Conservation (phyloP, 2,888 invertebrate genomes). For the Mellilla xanthometata region DNA sequence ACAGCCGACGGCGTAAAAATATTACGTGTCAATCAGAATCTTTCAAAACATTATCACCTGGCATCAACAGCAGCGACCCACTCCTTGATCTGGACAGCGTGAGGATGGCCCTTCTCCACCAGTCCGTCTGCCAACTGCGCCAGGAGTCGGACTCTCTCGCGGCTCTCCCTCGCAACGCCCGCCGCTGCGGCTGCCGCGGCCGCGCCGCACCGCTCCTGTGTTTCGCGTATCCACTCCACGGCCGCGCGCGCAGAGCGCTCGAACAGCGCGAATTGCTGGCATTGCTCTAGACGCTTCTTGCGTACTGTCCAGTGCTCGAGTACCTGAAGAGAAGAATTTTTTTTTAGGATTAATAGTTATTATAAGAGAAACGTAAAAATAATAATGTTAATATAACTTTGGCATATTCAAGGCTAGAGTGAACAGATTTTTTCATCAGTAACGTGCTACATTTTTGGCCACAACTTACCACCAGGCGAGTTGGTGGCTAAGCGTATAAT, state of each 20-base stretch:
- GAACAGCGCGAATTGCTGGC: slow-evolving; percentile 97
- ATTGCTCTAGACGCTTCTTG: slow-evolving; percentile 97
- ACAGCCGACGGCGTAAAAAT: no score
- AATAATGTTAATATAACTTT: no score
- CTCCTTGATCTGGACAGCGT: slow-evolving; percentile 96
- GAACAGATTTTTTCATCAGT: no score
- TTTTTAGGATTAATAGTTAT: no score
- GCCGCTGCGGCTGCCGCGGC: slow-evolving; percentile 82
- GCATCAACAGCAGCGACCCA: slow-evolving; percentile 98
- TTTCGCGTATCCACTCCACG: slow-evolving; percentile 98
- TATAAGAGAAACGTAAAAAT: no score
- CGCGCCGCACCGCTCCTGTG: slow-evolving; percentile 80
- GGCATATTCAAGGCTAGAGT: no score
- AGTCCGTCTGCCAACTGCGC: slow-evolving; percentile 97
- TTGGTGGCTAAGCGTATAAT: no score
- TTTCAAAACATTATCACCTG: no score
- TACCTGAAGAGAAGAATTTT: slow-evolving; percentile 74
- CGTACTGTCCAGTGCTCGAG: slow-evolving; percentile 98
- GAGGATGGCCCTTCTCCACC: slow-evolving; percentile 97
- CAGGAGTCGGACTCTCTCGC: slow-evolving; percentile 95
- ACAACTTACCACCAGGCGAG: no score
- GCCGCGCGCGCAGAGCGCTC: slow-evolving; percentile 96
- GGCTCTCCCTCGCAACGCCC: slow-evolving; percentile 95
- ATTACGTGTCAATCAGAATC: not conserved
- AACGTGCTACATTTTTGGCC: no score